Conservation (phyloP, 2,113 vertebrate genomes). For the Progne subis region DNA sequence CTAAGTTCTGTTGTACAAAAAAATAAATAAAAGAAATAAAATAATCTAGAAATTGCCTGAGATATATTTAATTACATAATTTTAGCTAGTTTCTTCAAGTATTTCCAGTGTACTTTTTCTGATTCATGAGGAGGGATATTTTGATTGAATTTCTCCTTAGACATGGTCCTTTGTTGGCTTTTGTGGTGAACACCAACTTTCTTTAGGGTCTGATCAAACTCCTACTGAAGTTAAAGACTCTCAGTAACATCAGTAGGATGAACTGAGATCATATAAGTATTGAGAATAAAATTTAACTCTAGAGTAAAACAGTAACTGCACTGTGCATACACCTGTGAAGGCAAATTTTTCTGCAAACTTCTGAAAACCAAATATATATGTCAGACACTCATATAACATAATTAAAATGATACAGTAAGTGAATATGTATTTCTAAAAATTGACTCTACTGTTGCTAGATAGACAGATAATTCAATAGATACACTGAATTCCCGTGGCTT, state of each 20-base stretch:
- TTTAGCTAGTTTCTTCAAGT: conserved; percentile 4
- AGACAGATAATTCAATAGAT: conserved; percentile 2
- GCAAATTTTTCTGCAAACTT: not conserved
- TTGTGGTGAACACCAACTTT: not conserved
- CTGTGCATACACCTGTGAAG: not conserved
- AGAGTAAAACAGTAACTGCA: not conserved
- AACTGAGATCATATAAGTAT: not conserved
- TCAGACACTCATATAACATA: not conserved
- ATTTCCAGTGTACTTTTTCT: not conserved
- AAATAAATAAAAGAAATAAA: conserved; percentile 45
- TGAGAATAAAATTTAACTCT: not conserved
- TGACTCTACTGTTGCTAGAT: not conserved
- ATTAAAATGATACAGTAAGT: not conserved
- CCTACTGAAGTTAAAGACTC: not conserved
- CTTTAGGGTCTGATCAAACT: not conserved
- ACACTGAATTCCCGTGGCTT: not conserved
- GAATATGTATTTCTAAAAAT: conserved; percentile 12
- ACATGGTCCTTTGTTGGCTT: not conserved
- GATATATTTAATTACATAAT: not conserved
- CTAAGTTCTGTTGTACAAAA: not conserved
- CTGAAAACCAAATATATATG: not conserved
- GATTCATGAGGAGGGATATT: not conserved
- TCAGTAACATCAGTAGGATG: not conserved
- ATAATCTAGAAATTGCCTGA: not conserved
- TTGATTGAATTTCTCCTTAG: not conserved